Conservation (phyloP, 2,888 invertebrate species). For the Rhabditophanes sp. region DNA sequence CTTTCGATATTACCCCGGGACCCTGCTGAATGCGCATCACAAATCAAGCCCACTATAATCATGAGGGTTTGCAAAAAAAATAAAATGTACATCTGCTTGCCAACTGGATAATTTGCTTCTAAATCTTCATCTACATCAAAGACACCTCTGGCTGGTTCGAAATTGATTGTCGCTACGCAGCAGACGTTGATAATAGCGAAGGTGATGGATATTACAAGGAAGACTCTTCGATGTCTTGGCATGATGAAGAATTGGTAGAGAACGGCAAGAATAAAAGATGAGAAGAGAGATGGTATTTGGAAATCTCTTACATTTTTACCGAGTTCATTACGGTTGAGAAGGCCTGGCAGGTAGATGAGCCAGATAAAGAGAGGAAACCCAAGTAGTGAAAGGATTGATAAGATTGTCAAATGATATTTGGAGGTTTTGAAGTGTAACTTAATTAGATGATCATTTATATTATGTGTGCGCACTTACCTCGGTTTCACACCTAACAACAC, state of each 20-base stretch:
- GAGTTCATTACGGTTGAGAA: background rate
- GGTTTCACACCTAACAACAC: slow-evolving; percentile 20
- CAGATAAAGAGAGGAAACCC: slow-evolving; percentile 36
- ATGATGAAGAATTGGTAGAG: slow-evolving; percentile 37
- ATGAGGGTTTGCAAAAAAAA: slow-evolving; percentile 33
- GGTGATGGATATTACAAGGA: slow-evolving; percentile 23
- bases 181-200: slow-evolving; percentile 32
- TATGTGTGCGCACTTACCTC: slow-evolving; percentile 8
- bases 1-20: slow-evolving; percentile 33
- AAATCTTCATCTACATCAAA: slow-evolving; percentile 1
- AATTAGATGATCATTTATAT: too few species aligned
- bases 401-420: too few species aligned
- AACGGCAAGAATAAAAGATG: slow-evolving; percentile 12
- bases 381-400: slow-evolving; percentile 28
- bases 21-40: slow-evolving; percentile 37
- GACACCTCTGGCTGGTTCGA: slow-evolving; percentile 5
- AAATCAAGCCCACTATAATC: slow-evolving; percentile 29
- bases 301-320: slow-evolving; percentile 20
- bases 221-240: slow-evolving; percentile 38
- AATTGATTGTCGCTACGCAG: slow-evolving; percentile 17
- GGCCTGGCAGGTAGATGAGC: slow-evolving; percentile 31
- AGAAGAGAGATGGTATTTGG: slow-evolving; percentile 17
- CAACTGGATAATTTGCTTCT: slow-evolving; percentile 15
- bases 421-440: too few species aligned
- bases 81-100: slow-evolving; percentile 21